Evolutionary conservation across 2,797 vertebrate genomes (phyloP), one percentile per base, ranked within the genome.

Genomic region (Menidia menidia): DNA sequence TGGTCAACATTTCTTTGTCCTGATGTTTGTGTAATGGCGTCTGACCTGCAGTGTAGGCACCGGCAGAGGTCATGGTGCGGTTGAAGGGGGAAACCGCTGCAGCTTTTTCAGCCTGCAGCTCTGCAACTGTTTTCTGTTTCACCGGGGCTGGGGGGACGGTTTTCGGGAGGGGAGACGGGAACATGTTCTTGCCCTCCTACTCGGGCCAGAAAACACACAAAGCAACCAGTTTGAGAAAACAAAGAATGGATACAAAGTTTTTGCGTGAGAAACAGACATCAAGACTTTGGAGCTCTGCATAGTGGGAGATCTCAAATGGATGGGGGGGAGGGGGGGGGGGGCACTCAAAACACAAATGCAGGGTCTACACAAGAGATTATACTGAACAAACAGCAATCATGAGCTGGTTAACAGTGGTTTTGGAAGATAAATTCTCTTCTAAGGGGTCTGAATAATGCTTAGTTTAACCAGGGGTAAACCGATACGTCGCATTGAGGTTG

Each of bases 31-130:
- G 5, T 1, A 2, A 30, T 42, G 0, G 80, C 51, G 19, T 71
- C 84, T 73, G 69, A 95, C 88, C 92, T 94, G 90, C 80, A n/a
- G 93, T 90, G 85, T 94, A 94, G 84, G 86, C 44, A 52, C 91
- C 70, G 55, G 89, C 90, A 14, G 84, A 89, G 10, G 83, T 94
- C 88, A 95, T 67, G 1, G 91, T 95, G 77, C 85, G 93, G 14
- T 62, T 90, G 67, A 90, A 94, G 11, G 93, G 90, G 6, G 93
- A 94, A 54, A 92, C 4, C 2, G 25, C 42, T 0, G 73, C 70
- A 16, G 41, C 57, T 72, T 94, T 95, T 75, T 92, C 94, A 1
- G 90, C 90, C 53, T 90, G 33, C 54, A 92, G 3, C 70, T 95
- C 81, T 0, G 91, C 63, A 0, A 93, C 71, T 0, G 75, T 35